Conservation (phyloP, 2,113 vertebrate genomes). For the Natator depressus region DNA sequence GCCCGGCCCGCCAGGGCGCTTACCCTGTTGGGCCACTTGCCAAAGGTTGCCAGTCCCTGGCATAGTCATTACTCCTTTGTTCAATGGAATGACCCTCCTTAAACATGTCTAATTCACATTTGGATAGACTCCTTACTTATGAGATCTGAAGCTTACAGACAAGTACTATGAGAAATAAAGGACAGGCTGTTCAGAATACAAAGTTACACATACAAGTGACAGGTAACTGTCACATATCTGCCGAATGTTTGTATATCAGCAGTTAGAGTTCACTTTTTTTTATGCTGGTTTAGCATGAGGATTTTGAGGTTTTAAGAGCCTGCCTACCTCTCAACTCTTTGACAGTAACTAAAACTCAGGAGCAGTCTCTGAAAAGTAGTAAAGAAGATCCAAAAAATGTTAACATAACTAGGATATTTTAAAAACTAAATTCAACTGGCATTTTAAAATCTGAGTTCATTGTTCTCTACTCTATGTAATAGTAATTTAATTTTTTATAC, state of each 20-base stretch:
- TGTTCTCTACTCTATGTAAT: not conserved
- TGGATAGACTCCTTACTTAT: not conserved
- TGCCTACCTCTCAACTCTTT: not conserved
- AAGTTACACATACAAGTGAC: not conserved
- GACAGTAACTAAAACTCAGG: not conserved
- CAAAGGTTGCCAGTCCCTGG: no score
- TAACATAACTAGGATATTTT: not conserved
- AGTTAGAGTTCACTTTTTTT: not conserved
- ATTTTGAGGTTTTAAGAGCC: not conserved
- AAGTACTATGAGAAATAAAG: accelerated
- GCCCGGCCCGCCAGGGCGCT: no score
- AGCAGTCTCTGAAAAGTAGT: not conserved
- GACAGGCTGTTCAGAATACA: not conserved
- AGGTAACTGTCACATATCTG: accelerated
- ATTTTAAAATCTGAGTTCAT: not conserved
- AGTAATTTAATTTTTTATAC: not conserved
- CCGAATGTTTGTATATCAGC: not conserved
- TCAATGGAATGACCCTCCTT: not conserved
- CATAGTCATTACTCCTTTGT: not conserved
- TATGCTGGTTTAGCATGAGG: not conserved
- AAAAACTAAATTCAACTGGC: not conserved
- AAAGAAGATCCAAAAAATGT: not conserved
- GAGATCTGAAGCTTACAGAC: not conserved
- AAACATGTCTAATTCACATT: accelerated
- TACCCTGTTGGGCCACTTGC: no score